Percentiles rank a stretch among this genome's conserved stretches.
Conservation (phyloP, 2,113 vertebrate genomes). For the Callipepla squamata region DNA sequence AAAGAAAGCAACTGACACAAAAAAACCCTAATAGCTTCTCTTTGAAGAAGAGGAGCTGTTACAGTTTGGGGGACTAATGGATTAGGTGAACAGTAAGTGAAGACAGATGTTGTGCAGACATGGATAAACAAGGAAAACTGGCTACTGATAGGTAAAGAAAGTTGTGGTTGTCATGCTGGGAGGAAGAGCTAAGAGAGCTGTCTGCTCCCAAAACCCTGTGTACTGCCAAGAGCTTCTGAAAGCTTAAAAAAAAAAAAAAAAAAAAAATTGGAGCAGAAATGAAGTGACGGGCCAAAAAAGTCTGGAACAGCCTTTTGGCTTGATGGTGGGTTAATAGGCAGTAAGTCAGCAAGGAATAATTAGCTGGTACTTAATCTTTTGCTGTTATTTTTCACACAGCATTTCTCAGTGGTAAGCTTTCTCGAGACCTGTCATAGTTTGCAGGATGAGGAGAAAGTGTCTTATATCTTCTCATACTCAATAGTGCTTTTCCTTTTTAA, state of each 20-base stretch:
- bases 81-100: conserved; percentile 1
- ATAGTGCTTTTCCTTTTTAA: neutral
- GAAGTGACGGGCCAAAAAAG: neutral
- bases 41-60: neutral
- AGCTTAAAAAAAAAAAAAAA: conserved; percentile 26
- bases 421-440: neutral
- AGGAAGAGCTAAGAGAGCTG: conserved; percentile 9
- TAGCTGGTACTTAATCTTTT: conserved; percentile 20
- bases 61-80: neutral
- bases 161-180: neutral
- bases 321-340: neutral
- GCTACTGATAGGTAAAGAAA: conserved; percentile 42
- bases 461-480: neutral
- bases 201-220: conserved; percentile 22
- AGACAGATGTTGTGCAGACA: conserved; percentile 33
- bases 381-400: neutral
- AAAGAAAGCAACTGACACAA: neutral
- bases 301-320: conserved; percentile 47
- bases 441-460: neutral
- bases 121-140: conserved; percentile 30
- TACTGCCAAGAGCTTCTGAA: conserved; percentile 66
- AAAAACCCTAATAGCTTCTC: neutral
- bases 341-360: conserved; percentile 38
- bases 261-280: conserved; percentile 40
- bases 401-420: neutral